Evolutionary conservation across 2,797 vertebrate species (phyloP).

Genomic region (Eurystomus glaucurus): DNA sequence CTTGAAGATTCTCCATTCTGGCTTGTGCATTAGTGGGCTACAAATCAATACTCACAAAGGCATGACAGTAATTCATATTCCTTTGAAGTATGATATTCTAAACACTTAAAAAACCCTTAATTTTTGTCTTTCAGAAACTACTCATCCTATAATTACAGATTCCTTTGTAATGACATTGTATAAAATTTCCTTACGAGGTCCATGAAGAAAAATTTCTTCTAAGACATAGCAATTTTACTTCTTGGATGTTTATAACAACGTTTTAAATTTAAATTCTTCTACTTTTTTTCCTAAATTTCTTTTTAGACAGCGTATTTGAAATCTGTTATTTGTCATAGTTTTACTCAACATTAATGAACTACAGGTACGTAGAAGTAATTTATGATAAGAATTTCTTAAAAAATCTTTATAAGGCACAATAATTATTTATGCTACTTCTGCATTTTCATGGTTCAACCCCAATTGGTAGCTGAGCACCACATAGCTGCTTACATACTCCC

Average conservation of each 20-base stretch:
- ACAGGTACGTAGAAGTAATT: not conserved
- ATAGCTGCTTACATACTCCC: rapidly evolving
- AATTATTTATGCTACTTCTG: not conserved
- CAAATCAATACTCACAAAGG: not conserved
- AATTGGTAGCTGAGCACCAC: not conserved
- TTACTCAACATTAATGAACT: not conserved
- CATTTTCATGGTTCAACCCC: not conserved
- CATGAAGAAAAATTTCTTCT: not conserved
- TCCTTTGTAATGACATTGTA: not conserved
- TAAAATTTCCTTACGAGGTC: not conserved
- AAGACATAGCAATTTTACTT: not conserved
- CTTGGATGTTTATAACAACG: not conserved
- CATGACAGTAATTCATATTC: not conserved
- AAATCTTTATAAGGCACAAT: not conserved
- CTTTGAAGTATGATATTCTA: not conserved
- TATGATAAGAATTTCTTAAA: not conserved
- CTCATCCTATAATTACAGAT: not conserved
- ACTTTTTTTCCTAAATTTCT: not conserved
- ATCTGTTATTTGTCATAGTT: not conserved
- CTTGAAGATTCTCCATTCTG: not conserved
- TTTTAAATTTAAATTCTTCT: not conserved
- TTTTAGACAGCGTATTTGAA: not conserved
- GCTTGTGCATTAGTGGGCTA: not conserved
- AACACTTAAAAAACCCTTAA: not conserved
- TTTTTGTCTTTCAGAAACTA: not conserved